A percentile compares a stretch with the other conserved stretches of the same genome.
Conservation (phyloP, 92 coral and sea anemone genomes). For the Actinostola sp. region DNA sequence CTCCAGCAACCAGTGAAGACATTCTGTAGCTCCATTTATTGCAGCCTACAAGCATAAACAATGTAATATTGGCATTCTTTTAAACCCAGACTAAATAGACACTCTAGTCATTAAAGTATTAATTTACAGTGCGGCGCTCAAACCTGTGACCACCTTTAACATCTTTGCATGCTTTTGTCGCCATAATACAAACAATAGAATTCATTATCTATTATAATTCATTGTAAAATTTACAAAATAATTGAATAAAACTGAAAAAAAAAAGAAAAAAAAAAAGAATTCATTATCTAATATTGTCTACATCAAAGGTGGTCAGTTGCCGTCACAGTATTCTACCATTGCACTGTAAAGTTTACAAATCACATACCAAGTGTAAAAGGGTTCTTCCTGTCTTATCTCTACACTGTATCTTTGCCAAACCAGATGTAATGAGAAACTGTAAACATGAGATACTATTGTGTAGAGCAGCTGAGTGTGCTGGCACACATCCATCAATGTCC, state of each 20-base stretch:
- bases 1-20: conserved; percentile 93
- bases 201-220: too few species aligned
- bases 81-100: not conserved
- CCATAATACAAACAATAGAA: too few species aligned
- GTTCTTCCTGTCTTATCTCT: conserved; percentile 82
- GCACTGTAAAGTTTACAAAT: not conserved
- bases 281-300: too few species aligned
- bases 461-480: conserved; percentile 85
- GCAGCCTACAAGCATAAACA: conserved; percentile 72
- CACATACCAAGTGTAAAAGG: conserved; percentile 79
- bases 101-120: too few species aligned
- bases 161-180: too few species aligned
- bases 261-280: not conserved
- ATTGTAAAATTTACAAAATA: not conserved
- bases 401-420: conserved; percentile 67
- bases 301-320: too few species aligned
- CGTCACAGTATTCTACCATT: too few species aligned
- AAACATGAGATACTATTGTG: conserved; percentile 72
- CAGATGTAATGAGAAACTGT: conserved; percentile 69
- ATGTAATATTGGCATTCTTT: not conserved
- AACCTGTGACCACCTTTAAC: too few species aligned
- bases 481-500: conserved; percentile 75
- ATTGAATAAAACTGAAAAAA: not conserved
- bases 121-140: too few species aligned
- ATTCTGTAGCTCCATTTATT: conserved; percentile 84